A percentile compares a stretch with the other conserved stretches of the same genome.
Conservation (phyloP, 2,888 invertebrate genomes). For the Caenorhabditis becei region DNA sequence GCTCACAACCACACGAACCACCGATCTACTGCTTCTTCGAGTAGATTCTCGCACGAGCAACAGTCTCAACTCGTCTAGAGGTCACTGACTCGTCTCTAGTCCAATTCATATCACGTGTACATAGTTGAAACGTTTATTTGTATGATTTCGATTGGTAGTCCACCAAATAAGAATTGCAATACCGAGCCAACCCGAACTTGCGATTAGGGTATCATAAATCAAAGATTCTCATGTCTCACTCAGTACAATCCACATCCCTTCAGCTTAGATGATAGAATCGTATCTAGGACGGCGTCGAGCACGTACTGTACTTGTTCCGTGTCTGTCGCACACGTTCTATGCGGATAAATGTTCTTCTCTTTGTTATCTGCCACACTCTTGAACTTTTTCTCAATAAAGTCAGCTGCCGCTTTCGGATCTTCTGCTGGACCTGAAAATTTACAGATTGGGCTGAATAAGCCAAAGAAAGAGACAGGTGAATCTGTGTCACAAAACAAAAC, state of each 20-base stretch:
- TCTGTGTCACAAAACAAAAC: too few species aligned
- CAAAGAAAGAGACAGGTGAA: background rate
- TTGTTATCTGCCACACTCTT: conserved; percentile 74
- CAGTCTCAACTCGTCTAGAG: conserved; percentile 53
- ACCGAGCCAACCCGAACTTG: conserved; percentile 32
- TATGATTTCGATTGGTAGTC: conserved; percentile 12
- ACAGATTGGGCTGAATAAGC: background rate
- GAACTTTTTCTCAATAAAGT: conserved; percentile 75
- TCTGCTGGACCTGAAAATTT: conserved; percentile 67
- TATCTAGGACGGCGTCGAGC: conserved; percentile 79
- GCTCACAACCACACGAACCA: conserved; percentile 30
- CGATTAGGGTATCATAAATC: conserved; percentile 5
- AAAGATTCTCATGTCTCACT: conserved; percentile 22
- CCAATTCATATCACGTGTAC: conserved; percentile 43
- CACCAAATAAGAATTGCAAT: conserved; percentile 14
- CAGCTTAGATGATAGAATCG: conserved; percentile 80
- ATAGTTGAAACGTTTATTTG: conserved; percentile 34
- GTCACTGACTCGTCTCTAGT: background rate
- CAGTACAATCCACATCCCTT: conserved; percentile 81
- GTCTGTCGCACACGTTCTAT: conserved; percentile 79
- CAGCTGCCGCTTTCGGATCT: conserved; percentile 67
- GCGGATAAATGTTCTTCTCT: conserved; percentile 77
- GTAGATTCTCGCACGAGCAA: conserved; percentile 33
- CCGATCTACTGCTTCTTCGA: conserved; percentile 20
- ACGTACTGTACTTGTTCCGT: conserved; percentile 80